These are phyloP conservation scores for Ianthella basta DNA, from an alignment of 37 sponge, comb jelly and placozoan species.

Conservation along the genomic window DNA sequence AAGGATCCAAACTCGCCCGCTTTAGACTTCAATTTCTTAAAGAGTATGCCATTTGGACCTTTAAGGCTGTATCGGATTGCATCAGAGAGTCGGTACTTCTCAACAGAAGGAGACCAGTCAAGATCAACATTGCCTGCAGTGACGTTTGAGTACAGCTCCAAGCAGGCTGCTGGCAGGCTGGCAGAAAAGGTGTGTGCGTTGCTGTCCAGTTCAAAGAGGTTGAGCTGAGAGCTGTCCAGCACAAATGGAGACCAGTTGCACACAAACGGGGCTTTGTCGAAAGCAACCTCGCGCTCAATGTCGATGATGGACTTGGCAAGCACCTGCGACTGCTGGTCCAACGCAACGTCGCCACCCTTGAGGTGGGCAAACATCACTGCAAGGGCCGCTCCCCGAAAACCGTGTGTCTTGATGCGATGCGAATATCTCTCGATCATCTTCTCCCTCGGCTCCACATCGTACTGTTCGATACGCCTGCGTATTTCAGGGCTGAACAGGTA, in stretches of 20 bases:
- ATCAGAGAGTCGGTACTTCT: constrained; percentile 47
- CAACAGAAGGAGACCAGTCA: constrained; percentile 42
- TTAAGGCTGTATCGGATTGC: constrained; percentile 68
- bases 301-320: constrained; percentile 37
- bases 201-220: constrained; percentile 53
- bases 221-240: constrained; percentile 48
- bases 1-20: constrained; percentile 16
- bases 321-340: background rate
- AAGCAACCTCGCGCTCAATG: constrained; percentile 42
- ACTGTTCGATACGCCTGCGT: constrained; percentile 35
- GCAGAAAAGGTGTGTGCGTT: constrained; percentile 58
- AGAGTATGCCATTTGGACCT: constrained; percentile 11
- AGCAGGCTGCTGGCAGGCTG: constrained; percentile 59
- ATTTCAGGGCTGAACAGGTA: constrained; percentile 45
- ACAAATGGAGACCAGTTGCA: constrained; percentile 53
- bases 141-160: constrained; percentile 61
- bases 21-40: constrained; percentile 50
- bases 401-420: background rate
- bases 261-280: constrained; percentile 38
- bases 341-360: background rate
- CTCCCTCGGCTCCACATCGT: constrained; percentile 17
- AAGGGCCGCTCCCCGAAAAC: background rate
- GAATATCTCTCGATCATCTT: background rate
- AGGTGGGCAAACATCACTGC: background rate
- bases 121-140: constrained; percentile 42